Base-by-base conservation (phyloP, 2,888 invertebrate genomes). In the Dendrolimus pini region DNA sequence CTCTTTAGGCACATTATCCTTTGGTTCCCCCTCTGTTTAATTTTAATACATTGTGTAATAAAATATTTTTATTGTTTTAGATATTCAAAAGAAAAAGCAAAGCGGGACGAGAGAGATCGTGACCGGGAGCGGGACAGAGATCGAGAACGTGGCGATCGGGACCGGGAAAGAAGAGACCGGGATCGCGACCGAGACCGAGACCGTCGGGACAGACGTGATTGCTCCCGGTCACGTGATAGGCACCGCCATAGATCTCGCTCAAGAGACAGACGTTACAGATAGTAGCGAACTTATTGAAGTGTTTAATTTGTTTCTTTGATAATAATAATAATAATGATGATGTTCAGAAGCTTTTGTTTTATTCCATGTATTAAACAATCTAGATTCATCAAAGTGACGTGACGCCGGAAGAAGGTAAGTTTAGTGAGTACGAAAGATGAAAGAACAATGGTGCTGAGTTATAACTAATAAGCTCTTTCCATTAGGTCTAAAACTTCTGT, bases 241-340 rank as follows among this genome's bases (percentile, higher is more conserved):
- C 75, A 70, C 41, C 78, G 83, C 1, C 76, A 80, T 54, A 68
- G 84, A 52, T 85, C 85, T 55, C 80, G 88, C 53, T 88, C 88
- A 1, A 77, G 77, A 63, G 89, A 89, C 57, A 86, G 89, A 57
- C 87, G 88, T 65, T 70, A 80, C 65, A 89, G 83, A 89, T 90
- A 88, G 80, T 83, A 70, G 54, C 64, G 59, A 59, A 59, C 63
- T 64, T 60, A 63, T 68, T 72, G 66, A 64, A 63, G 69, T 70
- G 72, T 68, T 76, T 70, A 64, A 70, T 63, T 65, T 74, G 66
- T 75, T 69, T 72, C 64, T 69, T 75, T 76, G 64, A 78, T 62
- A 70, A 69, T 30, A 78, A 76, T 30, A 78, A 76, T 65, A 71
- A 71, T 69, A 83, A 83, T 82, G 72, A 70, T 79, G 65, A 78